These are phyloP conservation scores for Chaenocephalus aceratus DNA, from an alignment of 2,113 vertebrate genomes.

Conservation along the genomic window DNA sequence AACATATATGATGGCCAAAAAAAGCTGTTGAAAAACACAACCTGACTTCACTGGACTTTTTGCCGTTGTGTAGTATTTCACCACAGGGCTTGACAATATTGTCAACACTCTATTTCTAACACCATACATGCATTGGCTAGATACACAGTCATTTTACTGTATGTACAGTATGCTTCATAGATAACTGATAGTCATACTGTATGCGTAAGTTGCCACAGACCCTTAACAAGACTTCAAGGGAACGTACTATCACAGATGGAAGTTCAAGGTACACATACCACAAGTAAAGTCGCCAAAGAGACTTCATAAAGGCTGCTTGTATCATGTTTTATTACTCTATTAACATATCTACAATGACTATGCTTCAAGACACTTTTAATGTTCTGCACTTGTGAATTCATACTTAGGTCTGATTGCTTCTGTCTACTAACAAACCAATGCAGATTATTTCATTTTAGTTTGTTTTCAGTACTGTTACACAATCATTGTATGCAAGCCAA, in stretches of 20 bases:
- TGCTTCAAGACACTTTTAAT: neutral
- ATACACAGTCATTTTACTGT: conserved; percentile 32
- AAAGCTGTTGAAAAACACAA: conserved; percentile 78
- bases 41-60: conserved; percentile 66
- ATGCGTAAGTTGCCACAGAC: conserved; percentile 7
- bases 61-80: conserved; percentile 65
- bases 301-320: neutral
- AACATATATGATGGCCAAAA: conserved; percentile 77
- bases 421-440: neutral
- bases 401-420: neutral
- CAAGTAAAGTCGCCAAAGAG: neutral
- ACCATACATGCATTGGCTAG: conserved; percentile 22
- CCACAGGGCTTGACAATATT: conserved; percentile 57
- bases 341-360: neutral
- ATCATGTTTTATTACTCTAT: neutral
- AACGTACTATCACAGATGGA: neutral
- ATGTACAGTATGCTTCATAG: conserved; percentile 8
- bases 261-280: neutral
- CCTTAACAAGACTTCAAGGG: neutral
- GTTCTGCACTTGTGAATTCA: neutral
- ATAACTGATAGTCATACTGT: conserved; percentile 2
- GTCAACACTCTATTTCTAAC: conserved; percentile 57
- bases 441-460: neutral
- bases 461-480: neutral
- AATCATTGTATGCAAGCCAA: neutral